phyloP scores from a whole-genome alignment of 1,140 invertebrate species.

The Drosophila leontia region DNA sequence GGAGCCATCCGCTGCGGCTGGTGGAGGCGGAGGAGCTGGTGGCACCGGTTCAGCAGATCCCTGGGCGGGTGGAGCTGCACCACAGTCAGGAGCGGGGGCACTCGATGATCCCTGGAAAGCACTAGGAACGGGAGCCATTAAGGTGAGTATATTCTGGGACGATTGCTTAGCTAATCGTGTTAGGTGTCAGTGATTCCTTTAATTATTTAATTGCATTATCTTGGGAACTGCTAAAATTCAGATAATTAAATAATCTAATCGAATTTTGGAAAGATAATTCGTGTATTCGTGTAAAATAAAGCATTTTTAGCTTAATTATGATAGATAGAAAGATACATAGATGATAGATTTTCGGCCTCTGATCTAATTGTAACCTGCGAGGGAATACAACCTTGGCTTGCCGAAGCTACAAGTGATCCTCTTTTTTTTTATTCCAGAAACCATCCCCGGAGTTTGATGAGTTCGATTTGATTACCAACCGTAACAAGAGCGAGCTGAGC shows the following conservation, averaged over 20 bases:
- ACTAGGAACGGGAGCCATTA: constrained; percentile 54
- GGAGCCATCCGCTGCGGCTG: constrained; percentile 58
- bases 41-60: constrained; percentile 62
- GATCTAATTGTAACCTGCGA: too few species aligned
- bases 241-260: not conserved
- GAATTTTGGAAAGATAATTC: not conserved
- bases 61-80: constrained; percentile 58
- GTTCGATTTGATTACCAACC: constrained; percentile 92
- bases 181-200: not conserved
- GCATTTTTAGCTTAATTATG: too few species aligned
- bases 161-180: not conserved
- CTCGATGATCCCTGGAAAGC: constrained; percentile 81
- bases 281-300: too few species aligned
- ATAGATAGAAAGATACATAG: too few species aligned
- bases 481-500: constrained; percentile 85
- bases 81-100: constrained; percentile 85
- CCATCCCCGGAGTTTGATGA: constrained; percentile 91
- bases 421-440: constrained; percentile 65
- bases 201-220: not conserved
- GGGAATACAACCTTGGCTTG: too few species aligned
- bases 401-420: too few species aligned
- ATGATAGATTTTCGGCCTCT: too few species aligned
- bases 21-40: constrained; percentile 5
- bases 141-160: constrained; percentile 48
- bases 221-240: not conserved